Evolutionary conservation across 2,797 vertebrate genomes (phyloP).

Genomic region (Cheirogaleus major): DNA sequence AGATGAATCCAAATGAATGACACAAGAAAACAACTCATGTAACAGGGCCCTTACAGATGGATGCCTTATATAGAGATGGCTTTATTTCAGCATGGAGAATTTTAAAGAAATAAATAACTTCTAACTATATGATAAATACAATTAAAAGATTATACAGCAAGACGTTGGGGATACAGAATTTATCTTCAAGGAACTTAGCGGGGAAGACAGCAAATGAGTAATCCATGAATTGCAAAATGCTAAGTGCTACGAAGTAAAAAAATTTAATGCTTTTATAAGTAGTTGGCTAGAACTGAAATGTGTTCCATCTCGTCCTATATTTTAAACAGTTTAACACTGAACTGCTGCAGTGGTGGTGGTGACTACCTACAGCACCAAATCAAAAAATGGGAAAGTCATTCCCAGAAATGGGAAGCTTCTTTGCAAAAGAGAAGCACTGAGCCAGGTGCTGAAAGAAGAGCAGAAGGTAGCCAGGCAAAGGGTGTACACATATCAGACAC

Average conservation of each 20-base stretch:
- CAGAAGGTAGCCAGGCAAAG: neutral
- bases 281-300: neutral
- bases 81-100: neutral
- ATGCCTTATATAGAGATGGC: neutral
- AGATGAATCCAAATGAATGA: conserved; percentile 22
- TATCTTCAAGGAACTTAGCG: neutral
- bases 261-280: conserved; percentile 8
- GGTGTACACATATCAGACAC: neutral
- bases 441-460: neutral
- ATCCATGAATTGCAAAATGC: conserved; percentile 10
- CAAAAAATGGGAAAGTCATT: neutral
- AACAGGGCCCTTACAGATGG: neutral
- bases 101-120: neutral
- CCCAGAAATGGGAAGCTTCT: neutral
- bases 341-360: neutral
- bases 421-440: neutral
- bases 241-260: neutral
- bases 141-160: conserved; percentile 23
- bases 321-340: neutral
- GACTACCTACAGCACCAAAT: neutral
- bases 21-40: conserved; percentile 6
- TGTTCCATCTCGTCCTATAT: neutral
- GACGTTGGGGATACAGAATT: neutral
- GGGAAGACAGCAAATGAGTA: neutral
- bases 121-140: neutral